Evolutionary conservation across 2,888 invertebrate species (phyloP), one percentile per base, ranked within the genome.

Genomic region (Diachrysia chrysitis): DNA sequence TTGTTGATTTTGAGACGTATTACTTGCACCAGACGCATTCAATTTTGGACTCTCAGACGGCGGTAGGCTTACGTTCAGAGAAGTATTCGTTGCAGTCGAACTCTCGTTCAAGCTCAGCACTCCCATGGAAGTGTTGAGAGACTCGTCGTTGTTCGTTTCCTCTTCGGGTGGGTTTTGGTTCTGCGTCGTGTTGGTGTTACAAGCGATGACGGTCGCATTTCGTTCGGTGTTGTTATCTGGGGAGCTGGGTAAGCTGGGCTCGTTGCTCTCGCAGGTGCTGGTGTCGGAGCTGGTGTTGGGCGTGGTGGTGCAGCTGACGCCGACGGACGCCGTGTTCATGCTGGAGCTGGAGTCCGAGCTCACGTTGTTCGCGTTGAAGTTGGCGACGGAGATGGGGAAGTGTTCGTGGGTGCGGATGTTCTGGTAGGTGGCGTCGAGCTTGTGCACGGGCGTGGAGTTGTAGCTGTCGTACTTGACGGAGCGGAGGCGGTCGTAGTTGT

Each of bases 241-340:
- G 0, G 96, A 96, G 56, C 97, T 96, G 0, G 98, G 98, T 64
- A 97, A 96, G 75, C 97, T 97, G 0, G 97, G 97, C 35, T 97
- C 97, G 7, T 97, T 97, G 84, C 97, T 97, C 53, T 94, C 95
- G 21, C 97, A 97, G 25, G 97, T 97, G 82, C 97, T 97, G 0
- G 97, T 96, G 71, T 97, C 96, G 0, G 97, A 97, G 62, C 97
- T 97, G 0, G 96, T 96, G 21, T 97, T 97, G 0, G 97, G 97
- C 0, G 97, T 97, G 0, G 96, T 96, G 0, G 96, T 96, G 0
- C 97, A 97, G 74, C 97, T 97, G n/a, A 95, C 95, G 0, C 95
- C 95, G 0, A 95, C 87, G 0, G 94, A 92, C 0, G 93, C 92
- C 0, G 96, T 97, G 71, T 97, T 97, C 73, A 96, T 95, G 61